Evolutionary conservation across 2,888 invertebrate species (phyloP).

Genomic region (Cremastobaeus sp.): DNA sequence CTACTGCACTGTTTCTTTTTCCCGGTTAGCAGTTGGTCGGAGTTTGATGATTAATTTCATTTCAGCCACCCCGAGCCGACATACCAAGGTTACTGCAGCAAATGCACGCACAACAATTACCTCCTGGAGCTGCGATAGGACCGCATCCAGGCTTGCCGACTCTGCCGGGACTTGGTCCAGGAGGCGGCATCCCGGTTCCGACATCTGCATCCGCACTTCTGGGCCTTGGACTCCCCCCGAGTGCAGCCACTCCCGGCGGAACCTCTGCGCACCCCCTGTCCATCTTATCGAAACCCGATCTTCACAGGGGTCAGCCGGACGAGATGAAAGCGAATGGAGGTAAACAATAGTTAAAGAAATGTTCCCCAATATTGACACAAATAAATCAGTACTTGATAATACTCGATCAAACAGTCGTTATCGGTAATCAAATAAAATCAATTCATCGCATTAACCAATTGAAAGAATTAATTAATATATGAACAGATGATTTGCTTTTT

Average conservation of each 20-base stretch:
- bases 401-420: no score
- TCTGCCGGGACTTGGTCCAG: constrained; percentile 79
- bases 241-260: constrained; percentile 81
- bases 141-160: constrained; percentile 84
- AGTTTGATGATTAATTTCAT: constrained; percentile 63
- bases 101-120: constrained; percentile 92
- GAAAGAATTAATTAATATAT: no score
- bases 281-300: constrained; percentile 88
- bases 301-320: constrained; percentile 83
- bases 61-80: constrained; percentile 92
- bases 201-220: constrained; percentile 79
- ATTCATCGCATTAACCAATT: no score
- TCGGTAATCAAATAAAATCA: no score
- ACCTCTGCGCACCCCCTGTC: constrained; percentile 87
- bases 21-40: no score
- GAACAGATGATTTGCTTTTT: no score
- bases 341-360: no score
- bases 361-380: no score
- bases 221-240: constrained; percentile 78
- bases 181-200: constrained; percentile 78
- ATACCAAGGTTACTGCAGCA: constrained; percentile 91
- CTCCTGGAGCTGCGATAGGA: constrained; percentile 86
- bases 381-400: no score
- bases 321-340: constrained; percentile 88
- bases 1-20: no score